These are phyloP conservation scores for rabbit (Oryctolagus cuniculus) DNA, from an alignment of 2,113 vertebrate genomes.

Conservation along the genomic window mOryCun1.1 NC_091448.1:47088001-47088500, in stretches of 20 bases:
- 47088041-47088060: no score
- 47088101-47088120: neutral
- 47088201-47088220: neutral
- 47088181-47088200: neutral
- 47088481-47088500: constrained; percentile 24
- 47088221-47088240: neutral
- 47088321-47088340: neutral
- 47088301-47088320: neutral
- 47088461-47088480: constrained; percentile 41
- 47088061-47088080: neutral
- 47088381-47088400: neutral
- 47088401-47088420: neutral
- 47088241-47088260: neutral
- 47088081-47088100: neutral
- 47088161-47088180: neutral
- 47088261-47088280: neutral
- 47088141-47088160: constrained; percentile 3
- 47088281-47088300: neutral
- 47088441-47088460: neutral
- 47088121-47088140: neutral
- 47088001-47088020: neutral
- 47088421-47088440: constrained; percentile 5
- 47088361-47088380: neutral
- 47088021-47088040: neutral
- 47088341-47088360: neutral